phyloP scores from a whole-genome alignment of 2,888 invertebrate genomes.

The Drosophila mulleri region DNA sequence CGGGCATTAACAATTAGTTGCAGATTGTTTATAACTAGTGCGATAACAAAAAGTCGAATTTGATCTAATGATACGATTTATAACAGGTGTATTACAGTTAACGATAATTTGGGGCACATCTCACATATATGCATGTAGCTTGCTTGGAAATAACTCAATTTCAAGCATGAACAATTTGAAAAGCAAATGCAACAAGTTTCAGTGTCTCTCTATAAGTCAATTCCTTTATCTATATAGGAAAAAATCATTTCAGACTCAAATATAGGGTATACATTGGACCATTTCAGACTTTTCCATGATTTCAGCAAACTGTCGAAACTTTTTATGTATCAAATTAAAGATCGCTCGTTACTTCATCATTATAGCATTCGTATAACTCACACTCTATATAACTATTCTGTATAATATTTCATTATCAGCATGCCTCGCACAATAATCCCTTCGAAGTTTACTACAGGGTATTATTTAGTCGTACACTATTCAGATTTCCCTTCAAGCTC shows the following conservation, averaged over 20 bases:
- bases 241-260: neutral
- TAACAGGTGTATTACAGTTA: neutral
- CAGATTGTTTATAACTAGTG: constrained; percentile 16
- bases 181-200: neutral
- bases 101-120: neutral
- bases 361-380: neutral
- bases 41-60: neutral
- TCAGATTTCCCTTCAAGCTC: too few species aligned
- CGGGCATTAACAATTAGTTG: constrained; percentile 42
- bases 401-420: neutral
- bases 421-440: too few species aligned
- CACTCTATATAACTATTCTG: too few species aligned
- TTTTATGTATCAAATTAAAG: neutral
- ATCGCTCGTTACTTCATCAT: neutral
- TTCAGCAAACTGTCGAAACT: neutral
- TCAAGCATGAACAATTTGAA: too few species aligned
- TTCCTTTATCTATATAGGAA: neutral
- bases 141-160: too few species aligned
- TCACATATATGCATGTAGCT: too few species aligned
- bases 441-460: neutral
- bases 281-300: too few species aligned
- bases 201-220: neutral
- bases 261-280: neutral
- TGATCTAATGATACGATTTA: neutral
- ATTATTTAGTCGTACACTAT: neutral